Conservation (phyloP, 2,113 vertebrate genomes). For the Gambusia holbrooki region DNA sequence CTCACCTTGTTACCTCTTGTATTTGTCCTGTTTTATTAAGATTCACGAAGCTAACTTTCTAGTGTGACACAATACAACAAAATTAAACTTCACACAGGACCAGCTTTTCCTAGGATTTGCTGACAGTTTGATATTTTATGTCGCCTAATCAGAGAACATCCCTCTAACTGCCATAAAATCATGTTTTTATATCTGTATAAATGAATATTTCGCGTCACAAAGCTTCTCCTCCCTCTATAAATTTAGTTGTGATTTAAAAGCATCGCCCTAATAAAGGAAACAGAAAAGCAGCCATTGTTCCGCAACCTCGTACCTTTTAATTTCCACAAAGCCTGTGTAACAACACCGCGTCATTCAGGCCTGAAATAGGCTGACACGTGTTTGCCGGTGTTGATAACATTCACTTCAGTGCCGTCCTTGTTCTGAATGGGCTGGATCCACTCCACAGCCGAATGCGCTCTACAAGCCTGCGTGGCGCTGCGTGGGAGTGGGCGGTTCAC, state of each 20-base stretch:
- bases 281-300: background rate
- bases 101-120: background rate
- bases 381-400: background rate
- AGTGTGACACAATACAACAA: background rate
- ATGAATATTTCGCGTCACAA: background rate
- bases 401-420: background rate
- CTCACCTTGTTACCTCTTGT: too few species aligned
- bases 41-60: too few species aligned
- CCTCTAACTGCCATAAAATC: background rate
- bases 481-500: constrained; percentile 43
- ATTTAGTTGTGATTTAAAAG: background rate
- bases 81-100: background rate
- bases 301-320: background rate
- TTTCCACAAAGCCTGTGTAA: background rate
- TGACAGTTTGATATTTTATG: background rate
- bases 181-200: too few species aligned
- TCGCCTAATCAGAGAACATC: background rate
- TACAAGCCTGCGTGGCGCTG: constrained; percentile 5
- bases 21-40: too few species aligned
- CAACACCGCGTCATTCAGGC: background rate
- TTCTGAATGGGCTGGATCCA: constrained; percentile 24
- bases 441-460: constrained; percentile 9
- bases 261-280: background rate
- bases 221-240: background rate
- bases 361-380: background rate